Evolutionary conservation across 2,113 vertebrate genomes (phyloP).

Genomic region (Xenus cinereus): DNA sequence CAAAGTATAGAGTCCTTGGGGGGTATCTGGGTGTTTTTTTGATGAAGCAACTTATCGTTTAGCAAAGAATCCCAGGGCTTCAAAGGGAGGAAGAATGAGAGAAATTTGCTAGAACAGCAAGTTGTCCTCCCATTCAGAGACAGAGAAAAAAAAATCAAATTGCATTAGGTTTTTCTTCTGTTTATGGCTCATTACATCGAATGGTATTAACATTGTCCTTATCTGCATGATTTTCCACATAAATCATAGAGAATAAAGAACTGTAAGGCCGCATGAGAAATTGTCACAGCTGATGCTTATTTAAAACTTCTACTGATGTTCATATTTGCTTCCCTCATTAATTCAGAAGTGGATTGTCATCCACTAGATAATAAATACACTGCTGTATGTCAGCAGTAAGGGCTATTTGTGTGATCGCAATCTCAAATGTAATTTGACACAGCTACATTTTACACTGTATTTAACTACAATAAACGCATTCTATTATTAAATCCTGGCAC

Average conservation of each 20-base stretch:
- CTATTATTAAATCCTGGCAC: not conserved
- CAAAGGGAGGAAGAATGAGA: not conserved
- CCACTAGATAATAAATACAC: not conserved
- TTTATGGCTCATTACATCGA: not conserved
- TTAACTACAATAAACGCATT: not conserved
- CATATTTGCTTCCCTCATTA: not conserved
- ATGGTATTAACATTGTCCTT: not conserved
- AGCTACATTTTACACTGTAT: not conserved
- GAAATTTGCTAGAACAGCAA: not conserved
- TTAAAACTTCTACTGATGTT: not conserved
- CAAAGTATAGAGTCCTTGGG: not conserved
- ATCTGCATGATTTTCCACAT: not conserved
- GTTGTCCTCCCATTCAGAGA: not conserved
- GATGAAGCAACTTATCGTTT: not conserved
- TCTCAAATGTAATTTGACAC: not conserved
- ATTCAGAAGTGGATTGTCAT: not conserved
- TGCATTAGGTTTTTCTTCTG: not conserved
- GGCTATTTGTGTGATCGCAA: not conserved
- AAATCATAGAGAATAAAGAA: not conserved
- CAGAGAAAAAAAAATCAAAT: not conserved
- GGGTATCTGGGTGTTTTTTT: rapidly evolving
- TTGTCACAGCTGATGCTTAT: not conserved
- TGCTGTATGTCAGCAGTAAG: not conserved
- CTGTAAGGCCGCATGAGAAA: not conserved
- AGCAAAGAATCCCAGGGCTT: not conserved